These are phyloP conservation scores for Uropsilus gracilis DNA, from an alignment of 2,113 vertebrate genomes.

Conservation along the genomic window DNA sequence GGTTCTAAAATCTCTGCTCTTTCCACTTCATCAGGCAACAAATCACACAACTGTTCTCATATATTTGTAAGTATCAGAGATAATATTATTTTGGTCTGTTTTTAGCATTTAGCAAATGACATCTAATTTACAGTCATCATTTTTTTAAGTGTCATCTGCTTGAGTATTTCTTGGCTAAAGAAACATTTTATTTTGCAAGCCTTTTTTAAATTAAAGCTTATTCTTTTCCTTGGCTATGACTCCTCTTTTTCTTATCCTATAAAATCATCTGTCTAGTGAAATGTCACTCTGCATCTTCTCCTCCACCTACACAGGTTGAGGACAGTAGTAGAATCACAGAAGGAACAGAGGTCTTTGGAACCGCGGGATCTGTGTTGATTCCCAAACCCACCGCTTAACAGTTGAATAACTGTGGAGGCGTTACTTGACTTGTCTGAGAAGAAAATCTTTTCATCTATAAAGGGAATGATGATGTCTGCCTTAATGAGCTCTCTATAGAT, in stretches of 20 bases:
- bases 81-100: neutral
- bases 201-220: neutral
- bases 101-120: neutral
- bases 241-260: neutral
- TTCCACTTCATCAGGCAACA: neutral
- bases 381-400: neutral
- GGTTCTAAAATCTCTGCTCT: neutral
- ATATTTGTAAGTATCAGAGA: neutral
- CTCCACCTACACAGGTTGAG: neutral
- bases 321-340: neutral
- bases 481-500: neutral
- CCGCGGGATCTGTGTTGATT: neutral
- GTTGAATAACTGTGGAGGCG: neutral
- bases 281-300: neutral
- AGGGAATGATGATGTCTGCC: neutral
- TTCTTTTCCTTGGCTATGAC: neutral
- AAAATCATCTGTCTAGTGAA: neutral
- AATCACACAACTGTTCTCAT: neutral
- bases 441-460: neutral
- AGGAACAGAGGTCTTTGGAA: neutral
- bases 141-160: neutral
- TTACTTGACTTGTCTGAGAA: neutral
- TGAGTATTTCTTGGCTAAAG: conserved; percentile 3
- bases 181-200: neutral
- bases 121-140: neutral